Conservation (phyloP, 2,888 invertebrate species). For the Idaea straminata region DNA sequence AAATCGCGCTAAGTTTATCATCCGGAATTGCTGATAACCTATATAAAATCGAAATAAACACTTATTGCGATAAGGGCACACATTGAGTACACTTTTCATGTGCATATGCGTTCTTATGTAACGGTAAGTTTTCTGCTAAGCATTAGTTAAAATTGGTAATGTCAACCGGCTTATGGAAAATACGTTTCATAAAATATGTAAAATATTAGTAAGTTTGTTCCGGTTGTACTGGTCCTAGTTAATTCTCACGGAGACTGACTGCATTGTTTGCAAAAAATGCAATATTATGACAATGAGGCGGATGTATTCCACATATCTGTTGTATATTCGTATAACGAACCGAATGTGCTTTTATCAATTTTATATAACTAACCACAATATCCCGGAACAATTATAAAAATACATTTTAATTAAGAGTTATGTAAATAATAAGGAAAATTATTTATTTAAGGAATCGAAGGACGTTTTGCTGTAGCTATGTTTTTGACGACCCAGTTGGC, state of each 20-base stretch:
- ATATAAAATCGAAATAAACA: constrained; percentile 68
- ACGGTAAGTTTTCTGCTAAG: neutral
- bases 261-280: neutral
- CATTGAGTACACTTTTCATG: constrained; percentile 48
- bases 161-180: neutral
- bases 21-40: constrained; percentile 76
- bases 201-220: neutral
- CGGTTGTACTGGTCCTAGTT: neutral
- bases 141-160: neutral
- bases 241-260: neutral
- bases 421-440: constrained; percentile 13
- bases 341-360: neutral
- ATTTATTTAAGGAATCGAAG: constrained; percentile 8
- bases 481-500: too few relatives aligned
- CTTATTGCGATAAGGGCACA: constrained; percentile 64
- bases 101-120: constrained; percentile 2
- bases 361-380: neutral
- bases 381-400: constrained; percentile 1
- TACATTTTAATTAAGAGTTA: neutral
- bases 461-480: neutral
- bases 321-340: neutral
- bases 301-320: neutral
- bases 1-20: constrained; percentile 56
- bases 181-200: neutral
- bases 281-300: neutral